These are phyloP conservation scores for Tenthredo scrophulariae DNA, from an alignment of 2,888 invertebrate genomes.

Conservation along the genomic window DNA sequence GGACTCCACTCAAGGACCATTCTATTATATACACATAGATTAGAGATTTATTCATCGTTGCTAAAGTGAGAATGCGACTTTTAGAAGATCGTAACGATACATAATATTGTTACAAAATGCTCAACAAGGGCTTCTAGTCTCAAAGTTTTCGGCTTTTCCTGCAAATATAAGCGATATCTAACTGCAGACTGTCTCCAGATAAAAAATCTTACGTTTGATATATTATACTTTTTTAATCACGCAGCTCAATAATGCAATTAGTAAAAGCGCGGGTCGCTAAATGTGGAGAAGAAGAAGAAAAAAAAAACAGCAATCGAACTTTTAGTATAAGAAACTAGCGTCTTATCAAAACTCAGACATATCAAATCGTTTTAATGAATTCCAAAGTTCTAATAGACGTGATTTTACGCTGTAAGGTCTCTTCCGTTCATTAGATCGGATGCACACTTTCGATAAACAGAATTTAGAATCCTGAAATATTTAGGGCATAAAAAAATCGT, in stretches of 20 bases:
- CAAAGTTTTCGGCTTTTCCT: background rate
- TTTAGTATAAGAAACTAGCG: background rate
- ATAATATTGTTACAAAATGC: background rate
- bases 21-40: background rate
- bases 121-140: conserved; percentile 12
- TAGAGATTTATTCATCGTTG: background rate
- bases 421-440: background rate
- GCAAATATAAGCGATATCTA: background rate
- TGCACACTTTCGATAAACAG: background rate
- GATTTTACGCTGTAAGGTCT: background rate
- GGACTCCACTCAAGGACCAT: too few relatives aligned
- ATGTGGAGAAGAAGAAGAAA: background rate
- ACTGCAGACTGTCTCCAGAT: background rate
- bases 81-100: background rate
- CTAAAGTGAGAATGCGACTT: background rate
- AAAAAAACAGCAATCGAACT: background rate
- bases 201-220: conserved; percentile 17
- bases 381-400: background rate
- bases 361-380: background rate
- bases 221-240: background rate
- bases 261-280: conserved; percentile 36
- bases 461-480: background rate
- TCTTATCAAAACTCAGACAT: background rate
- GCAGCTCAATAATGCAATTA: background rate
- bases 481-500: too few relatives aligned